Base-by-base conservation (phyloP, 2,113 vertebrate genomes). In the Natator depressus region DNA sequence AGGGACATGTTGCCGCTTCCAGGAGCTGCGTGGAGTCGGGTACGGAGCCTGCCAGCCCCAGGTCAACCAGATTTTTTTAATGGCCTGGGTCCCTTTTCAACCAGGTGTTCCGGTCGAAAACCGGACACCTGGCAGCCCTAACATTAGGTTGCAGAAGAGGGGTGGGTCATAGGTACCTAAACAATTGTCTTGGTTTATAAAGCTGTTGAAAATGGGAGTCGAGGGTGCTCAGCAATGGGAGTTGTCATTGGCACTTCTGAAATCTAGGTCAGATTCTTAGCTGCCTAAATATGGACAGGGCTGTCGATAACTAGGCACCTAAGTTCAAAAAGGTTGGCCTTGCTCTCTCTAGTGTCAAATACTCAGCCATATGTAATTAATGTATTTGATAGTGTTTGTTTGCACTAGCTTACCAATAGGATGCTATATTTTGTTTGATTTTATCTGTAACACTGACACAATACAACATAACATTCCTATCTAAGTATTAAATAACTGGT, bases 301-400 rank as follows among this genome's bases (percentile, higher is more conserved):
- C n/a, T 38, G 6, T 29, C 38, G 14, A 55, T 20, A 75, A 83
- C 82, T 80, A 55, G 38, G 38, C 4, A 29, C 19, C 47, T 5
- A 93, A 62, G 42, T 79, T 10, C 3, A 55, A 94, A 87, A 87
- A 79, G 24, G 2, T 12, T 80, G 81, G 62, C 13, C 31, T 87
- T 0, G 0, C 59, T 84, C 62, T 51, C 6, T 80, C 72, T 25
- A n/a, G 78, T 14, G 0, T 8, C 65, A 72, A 22, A 3, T 38
- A 80, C 85, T 81, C 65, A 50, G 25, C 82, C 53, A 65, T 50
- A 2, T n/a, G n/a, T 79, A 25, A 9, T 20, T 88, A 91, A 84
- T 54, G 55, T 3, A 47, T 5, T 24, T 54, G 50, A 24, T 72
- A 80, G 27, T 6, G 88, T 88, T 50, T n/a, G 57, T 5, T 27